phyloP scores from a whole-genome alignment of 2,888 invertebrate genomes.

The Yponomeuta evonymella region DNA sequence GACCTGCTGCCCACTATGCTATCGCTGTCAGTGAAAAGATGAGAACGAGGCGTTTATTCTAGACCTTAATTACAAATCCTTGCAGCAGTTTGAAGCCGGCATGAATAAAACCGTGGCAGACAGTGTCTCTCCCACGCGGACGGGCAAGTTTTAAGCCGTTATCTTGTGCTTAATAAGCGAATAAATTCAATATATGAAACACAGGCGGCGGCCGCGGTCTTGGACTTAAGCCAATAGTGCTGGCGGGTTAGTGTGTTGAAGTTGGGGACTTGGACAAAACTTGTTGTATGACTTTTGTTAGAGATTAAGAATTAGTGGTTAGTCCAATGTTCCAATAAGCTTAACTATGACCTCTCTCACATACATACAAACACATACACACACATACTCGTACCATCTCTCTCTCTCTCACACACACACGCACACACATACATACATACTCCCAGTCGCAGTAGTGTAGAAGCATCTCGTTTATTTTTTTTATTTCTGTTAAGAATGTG shows the following conservation, averaged over 20 bases:
- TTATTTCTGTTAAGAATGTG: too few species aligned
- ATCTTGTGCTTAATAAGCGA: slow-evolving; percentile 36
- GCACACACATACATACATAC: too few species aligned
- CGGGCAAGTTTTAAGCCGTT: neutral
- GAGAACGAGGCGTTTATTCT: too few species aligned
- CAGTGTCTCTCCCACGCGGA: neutral
- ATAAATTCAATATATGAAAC: slow-evolving; percentile 42
- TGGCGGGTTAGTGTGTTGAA: slow-evolving; percentile 15
- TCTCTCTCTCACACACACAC: too few species aligned
- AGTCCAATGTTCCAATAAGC: neutral
- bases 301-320: neutral
- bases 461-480: too few species aligned
- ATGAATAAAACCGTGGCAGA: neutral
- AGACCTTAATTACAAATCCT: neutral
- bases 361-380: too few species aligned
- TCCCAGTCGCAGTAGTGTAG: too few species aligned
- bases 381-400: too few species aligned
- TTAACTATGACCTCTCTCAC: too few species aligned
- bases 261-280: neutral
- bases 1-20: too few species aligned
- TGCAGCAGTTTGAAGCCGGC: neutral
- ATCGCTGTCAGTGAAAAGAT: too few species aligned
- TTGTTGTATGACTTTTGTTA: neutral
- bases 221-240: neutral
- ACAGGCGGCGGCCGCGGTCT: slow-evolving; percentile 3